phyloP scores from a whole-genome alignment of 2,113 vertebrate species.

The Anhinga anhinga region DNA sequence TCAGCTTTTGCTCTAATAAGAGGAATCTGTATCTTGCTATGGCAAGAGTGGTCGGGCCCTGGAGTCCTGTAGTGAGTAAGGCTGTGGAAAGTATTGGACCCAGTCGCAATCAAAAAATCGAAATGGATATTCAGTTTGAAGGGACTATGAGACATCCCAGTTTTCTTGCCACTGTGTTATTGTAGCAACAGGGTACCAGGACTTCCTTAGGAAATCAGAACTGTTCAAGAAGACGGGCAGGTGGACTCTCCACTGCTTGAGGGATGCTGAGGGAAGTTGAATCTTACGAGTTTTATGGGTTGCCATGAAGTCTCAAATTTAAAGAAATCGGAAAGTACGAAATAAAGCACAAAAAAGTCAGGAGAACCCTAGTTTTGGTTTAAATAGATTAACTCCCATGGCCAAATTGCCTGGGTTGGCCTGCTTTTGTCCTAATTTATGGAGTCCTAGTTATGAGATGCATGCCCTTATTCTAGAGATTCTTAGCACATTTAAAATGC shows the following conservation, averaged over 20 bases:
- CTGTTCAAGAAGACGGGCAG: background rate
- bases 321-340: background rate
- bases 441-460: background rate
- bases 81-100: background rate
- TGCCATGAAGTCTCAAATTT: background rate
- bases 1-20: background rate
- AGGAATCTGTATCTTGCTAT: background rate
- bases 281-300: background rate
- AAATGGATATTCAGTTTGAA: background rate
- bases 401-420: background rate
- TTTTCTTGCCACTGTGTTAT: background rate
- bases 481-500: background rate
- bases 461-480: background rate
- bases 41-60: background rate
- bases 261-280: background rate
- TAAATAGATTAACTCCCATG: background rate
- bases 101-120: background rate
- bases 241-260: background rate
- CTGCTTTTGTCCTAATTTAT: slow-evolving; percentile 36
- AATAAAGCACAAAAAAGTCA: background rate
- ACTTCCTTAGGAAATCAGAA: background rate
- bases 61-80: background rate
- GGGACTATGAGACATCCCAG: background rate
- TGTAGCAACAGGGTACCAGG: background rate
- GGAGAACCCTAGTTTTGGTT: background rate